Evolutionary conservation across 23 tunicate species (phyloP).

Genomic region (Ciona savignyi): DNA sequence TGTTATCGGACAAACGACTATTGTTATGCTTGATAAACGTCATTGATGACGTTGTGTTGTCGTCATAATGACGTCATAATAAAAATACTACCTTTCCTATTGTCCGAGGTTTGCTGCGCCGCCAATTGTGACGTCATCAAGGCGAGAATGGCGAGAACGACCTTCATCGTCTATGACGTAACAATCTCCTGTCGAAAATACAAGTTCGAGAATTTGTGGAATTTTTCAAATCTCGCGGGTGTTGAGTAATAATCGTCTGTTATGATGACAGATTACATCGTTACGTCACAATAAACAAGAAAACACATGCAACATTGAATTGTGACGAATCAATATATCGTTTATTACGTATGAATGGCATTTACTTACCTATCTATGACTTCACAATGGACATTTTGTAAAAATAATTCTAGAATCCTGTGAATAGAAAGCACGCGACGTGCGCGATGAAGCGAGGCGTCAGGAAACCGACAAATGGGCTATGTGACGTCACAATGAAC

Average conservation of each 20-base stretch:
- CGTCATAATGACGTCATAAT: not conserved
- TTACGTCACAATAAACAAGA: not conserved
- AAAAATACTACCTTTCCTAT: constrained; percentile 39
- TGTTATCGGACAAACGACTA: not conserved
- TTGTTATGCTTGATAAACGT: constrained; percentile 7
- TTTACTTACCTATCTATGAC: not conserved
- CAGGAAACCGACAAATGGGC: not conserved
- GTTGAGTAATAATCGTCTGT: too few species aligned
- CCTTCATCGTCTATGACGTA: constrained; percentile 4
- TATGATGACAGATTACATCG: too few species aligned
- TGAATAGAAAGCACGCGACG: not conserved
- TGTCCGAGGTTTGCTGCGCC: constrained; percentile 44
- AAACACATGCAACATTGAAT: too few species aligned
- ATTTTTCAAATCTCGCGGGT: too few species aligned
- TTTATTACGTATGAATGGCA: too few species aligned
- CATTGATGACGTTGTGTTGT: too few species aligned
- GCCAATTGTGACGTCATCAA: constrained; percentile 25
- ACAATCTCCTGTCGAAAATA: not conserved
- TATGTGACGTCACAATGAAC: not conserved
- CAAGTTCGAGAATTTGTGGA: too few species aligned
- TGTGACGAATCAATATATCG: too few species aligned
- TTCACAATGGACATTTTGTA: not conserved
- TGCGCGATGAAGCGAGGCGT: not conserved
- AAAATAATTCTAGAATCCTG: not conserved
- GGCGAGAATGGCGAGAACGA: not conserved